Conservation (phyloP, 1,140 invertebrate species). For the Meloidogyne exigua region DNA sequence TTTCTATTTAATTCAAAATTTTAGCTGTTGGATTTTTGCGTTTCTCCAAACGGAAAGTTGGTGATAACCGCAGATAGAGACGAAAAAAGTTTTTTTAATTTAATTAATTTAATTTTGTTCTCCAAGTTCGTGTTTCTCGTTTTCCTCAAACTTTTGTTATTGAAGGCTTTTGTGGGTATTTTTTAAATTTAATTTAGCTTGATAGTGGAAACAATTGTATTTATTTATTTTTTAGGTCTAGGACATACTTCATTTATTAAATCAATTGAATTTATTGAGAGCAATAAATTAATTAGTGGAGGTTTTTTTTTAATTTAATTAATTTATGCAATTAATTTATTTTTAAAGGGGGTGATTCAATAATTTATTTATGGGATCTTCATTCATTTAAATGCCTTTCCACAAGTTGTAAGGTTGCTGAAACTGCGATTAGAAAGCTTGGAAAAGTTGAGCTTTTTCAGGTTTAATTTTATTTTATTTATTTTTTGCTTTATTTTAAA, state of each 20-base stretch:
- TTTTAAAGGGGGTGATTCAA: not conserved
- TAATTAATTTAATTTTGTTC: not conserved
- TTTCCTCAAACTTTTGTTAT: conserved; percentile 32
- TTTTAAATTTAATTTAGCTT: not conserved
- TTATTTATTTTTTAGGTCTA: not conserved
- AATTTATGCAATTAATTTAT: not conserved
- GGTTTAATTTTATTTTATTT: not conserved
- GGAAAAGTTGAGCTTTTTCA: not conserved
- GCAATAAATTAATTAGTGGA: conserved; percentile 26
- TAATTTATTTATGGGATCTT: not conserved
- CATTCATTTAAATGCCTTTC: not conserved
- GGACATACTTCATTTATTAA: conserved; percentile 35
- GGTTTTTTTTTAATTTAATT: conserved; percentile 23
- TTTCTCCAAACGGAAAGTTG: conserved; percentile 26
- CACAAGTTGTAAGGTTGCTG: not conserved
- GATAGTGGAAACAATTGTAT: no score
- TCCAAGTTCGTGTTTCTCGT: conserved; percentile 29
- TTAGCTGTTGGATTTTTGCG: conserved; percentile 27
- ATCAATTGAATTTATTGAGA: conserved; percentile 21
- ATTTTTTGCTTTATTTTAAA: no score
- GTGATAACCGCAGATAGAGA: conserved; percentile 35
- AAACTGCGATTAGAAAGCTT: not conserved
- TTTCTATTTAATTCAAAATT: not conserved
- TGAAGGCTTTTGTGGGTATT: conserved; percentile 27
- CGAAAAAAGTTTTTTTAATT: conserved; percentile 27